phyloP scores from a whole-genome alignment of 2,797 vertebrate genomes.

The Pipistrellus pipistrellus region DNA sequence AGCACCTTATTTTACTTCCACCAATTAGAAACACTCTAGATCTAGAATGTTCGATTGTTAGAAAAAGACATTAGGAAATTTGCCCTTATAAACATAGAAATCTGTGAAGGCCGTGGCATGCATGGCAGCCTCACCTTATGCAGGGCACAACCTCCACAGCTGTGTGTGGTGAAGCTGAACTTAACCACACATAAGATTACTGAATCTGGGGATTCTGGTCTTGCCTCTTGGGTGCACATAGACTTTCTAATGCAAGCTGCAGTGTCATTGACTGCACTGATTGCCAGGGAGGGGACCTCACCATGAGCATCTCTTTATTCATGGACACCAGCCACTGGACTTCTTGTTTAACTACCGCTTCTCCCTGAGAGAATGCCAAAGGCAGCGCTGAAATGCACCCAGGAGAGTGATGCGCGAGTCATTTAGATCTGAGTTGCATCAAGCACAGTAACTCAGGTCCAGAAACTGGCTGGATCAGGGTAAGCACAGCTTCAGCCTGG shows the following conservation, averaged over 20 bases:
- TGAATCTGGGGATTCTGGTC: not conserved
- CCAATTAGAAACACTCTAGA: slow-evolving; percentile 3
- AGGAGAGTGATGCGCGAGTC: not conserved
- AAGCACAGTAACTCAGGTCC: not conserved
- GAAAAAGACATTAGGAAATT: not conserved
- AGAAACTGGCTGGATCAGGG: not conserved
- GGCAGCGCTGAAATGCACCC: not conserved
- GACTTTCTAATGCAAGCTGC: slow-evolving; percentile 11
- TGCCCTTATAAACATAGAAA: not conserved
- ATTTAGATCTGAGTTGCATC: not conserved
- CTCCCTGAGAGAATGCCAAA: not conserved
- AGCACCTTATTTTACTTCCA: not conserved
- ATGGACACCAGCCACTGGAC: not conserved
- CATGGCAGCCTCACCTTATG: rapidly evolving
- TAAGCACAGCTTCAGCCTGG: not conserved
- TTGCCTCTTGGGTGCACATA: not conserved
- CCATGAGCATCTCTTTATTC: not conserved
- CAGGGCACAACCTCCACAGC: not conserved
- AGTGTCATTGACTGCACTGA: not conserved
- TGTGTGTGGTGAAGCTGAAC: not conserved
- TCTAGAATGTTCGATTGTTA: not conserved
- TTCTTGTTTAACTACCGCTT: slow-evolving; percentile 16
- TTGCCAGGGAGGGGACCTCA: not conserved
- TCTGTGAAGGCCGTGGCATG: not conserved
- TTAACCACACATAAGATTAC: not conserved